Percentiles rank a stretch among this genome's conserved stretches.
phyloP scores from a whole-genome alignment of 2,113 vertebrate genomes.

The Tretioscincus oriximinensis region DNA sequence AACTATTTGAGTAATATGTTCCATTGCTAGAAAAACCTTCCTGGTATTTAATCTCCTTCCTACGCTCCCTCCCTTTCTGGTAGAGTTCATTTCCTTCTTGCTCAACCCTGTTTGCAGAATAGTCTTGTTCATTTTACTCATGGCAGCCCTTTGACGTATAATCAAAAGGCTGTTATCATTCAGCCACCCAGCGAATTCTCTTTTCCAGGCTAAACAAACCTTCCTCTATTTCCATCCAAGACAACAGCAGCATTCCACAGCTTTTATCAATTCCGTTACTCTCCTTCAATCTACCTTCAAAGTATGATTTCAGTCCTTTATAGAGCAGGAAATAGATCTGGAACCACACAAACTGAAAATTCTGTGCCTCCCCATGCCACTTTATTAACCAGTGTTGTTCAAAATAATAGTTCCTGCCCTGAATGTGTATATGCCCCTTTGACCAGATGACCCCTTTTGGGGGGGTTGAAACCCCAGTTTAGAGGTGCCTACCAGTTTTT shows the following conservation, averaged over 20 bases:
- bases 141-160: constrained; percentile 23
- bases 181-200: not conserved
- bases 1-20: constrained; percentile 3
- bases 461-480: too few relatives aligned
- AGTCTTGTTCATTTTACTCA: not conserved
- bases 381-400: not conserved
- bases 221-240: not conserved
- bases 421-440: too few relatives aligned
- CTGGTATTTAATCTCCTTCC: constrained; percentile 9
- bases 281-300: not conserved
- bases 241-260: not conserved
- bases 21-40: constrained; percentile 5
- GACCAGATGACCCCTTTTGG: too few relatives aligned
- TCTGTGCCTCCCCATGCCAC: not conserved
- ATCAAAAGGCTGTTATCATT: constrained; percentile 22
- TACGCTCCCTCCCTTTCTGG: not conserved
- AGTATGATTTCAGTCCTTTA: not conserved
- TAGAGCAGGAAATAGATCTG: not conserved
- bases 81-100: not conserved
- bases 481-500: too few relatives aligned
- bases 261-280: not conserved
- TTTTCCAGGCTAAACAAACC: constrained; percentile 6
- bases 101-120: constrained; percentile 17
- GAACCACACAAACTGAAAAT: not conserved
- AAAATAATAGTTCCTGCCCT: not conserved